Percentiles rank a stretch among this genome's conserved stretches.
These are phyloP conservation scores for Brachionus rotundiformis DNA, from an alignment of 1,140 invertebrate species.

Conservation along the genomic window DNA sequence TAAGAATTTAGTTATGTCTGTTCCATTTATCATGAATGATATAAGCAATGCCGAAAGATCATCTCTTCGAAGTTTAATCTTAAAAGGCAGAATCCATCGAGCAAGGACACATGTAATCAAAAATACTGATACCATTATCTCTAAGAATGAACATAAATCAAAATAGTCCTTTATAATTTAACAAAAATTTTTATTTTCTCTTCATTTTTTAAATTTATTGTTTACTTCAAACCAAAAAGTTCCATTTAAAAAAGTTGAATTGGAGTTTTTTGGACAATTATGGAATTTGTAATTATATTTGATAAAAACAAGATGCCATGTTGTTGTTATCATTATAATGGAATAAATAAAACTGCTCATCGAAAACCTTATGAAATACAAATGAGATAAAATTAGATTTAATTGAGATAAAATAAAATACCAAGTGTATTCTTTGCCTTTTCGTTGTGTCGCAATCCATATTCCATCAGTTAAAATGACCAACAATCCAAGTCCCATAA, in stretches of 20 bases:
- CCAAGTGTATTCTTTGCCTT: conserved; percentile 45
- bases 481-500: conserved; percentile 6
- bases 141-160: conserved; percentile 11
- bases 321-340: conserved; percentile 36
- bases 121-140: conserved; percentile 37
- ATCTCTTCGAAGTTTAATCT: background rate
- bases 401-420: background rate
- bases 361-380: conserved; percentile 17
- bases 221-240: conserved; percentile 26
- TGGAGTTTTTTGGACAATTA: conserved; percentile 22
- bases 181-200: background rate
- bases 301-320: conserved; percentile 10
- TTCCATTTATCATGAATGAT: conserved; percentile 34
- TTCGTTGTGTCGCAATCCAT: background rate
- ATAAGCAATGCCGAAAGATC: conserved; percentile 37
- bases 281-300: conserved; percentile 24
- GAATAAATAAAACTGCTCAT: conserved; percentile 37
- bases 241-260: background rate
- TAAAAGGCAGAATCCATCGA: conserved; percentile 38
- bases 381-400: background rate
- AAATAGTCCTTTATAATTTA: conserved; percentile 1
- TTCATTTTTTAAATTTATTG: too few species aligned
- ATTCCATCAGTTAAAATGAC: conserved; percentile 13
- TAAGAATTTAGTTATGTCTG: conserved; percentile 29
- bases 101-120: conserved; percentile 42